Base-by-base conservation (phyloP, 1,140 invertebrate species). In the Listronotus oregonensis region DNA sequence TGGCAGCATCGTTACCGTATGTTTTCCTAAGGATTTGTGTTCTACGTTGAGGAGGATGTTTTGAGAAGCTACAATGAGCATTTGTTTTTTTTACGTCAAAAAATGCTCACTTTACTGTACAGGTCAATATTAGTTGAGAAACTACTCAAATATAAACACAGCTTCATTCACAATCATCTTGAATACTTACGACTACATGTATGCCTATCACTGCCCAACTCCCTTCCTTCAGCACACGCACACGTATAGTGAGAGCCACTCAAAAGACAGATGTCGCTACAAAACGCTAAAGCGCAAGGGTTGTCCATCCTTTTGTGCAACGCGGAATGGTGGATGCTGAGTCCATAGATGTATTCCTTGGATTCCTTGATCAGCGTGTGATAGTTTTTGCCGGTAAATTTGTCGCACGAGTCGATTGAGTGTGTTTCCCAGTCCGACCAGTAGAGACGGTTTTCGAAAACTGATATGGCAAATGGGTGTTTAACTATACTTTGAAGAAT, bases 391-490 rank as follows among this genome's bases (percentile, higher is more conserved):
- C 86, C 85, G 3, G 82, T 85, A 59, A 89, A 85, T 74, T 91
- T 92, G 69, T 92, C 82, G 18, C 86, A 88, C 0, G 82, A 82
- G 68, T 88, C 82, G 27, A 92, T 83, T 14, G 84, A 85, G 66
- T 85, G 84, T 0, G 85, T 84, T 0, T 79, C 77, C 86, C 89
- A 90, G 75, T 96, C 93, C 46, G 89, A 93, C 92, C 94, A 97
- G 74, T 90, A 97, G 0, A 97, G 73, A 10, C 81, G 84, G 78
- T 96, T 88, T 79, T 96, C 94, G 77, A 96, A 97, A 3, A 97
- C 85, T 0, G 89, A 85, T 49, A 98, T 81, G 0, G 90, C 87
- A 76, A 90, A 94, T 0, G 94, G 94, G 80, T 93, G 89, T 67
- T 86, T 84, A 6, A 86, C 81, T 0, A 85, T 77, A 3, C 81